Percentiles rank a stretch among this genome's conserved stretches.
Evolutionary conservation across 2,888 invertebrate genomes (phyloP).

Genomic region (Athripsodes cinereus): DNA sequence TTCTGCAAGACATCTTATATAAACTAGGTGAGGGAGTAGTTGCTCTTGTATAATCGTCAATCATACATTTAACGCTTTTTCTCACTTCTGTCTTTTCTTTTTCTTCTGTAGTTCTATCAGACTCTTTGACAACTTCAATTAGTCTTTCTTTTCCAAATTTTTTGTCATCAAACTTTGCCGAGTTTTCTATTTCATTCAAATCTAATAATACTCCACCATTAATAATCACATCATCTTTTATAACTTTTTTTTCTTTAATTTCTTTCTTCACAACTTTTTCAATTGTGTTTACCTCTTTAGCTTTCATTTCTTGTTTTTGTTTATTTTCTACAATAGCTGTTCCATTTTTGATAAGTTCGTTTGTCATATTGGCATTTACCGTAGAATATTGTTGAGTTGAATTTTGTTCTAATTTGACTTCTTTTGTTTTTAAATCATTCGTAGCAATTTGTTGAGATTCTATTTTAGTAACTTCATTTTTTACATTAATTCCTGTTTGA

Average conservation of each 20-base stretch:
- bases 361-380: too few relatives aligned
- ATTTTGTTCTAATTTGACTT: neutral
- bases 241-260: neutral
- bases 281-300: neutral
- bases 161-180: conserved; percentile 31
- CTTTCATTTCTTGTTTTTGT: too few relatives aligned
- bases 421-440: neutral
- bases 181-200: conserved; percentile 37
- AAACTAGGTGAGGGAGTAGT: conserved; percentile 14
- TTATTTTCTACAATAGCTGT: too few relatives aligned
- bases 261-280: neutral
- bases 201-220: conserved; percentile 30
- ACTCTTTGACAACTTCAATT: conserved; percentile 24
- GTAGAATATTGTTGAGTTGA: too few relatives aligned
- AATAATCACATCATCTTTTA: conserved; percentile 11
- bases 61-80: conserved; percentile 19
- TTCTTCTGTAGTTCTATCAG: conserved; percentile 39
- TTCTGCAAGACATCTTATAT: conserved; percentile 15
- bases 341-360: too few relatives aligned
- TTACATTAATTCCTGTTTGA: neutral
- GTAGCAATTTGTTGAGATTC: neutral
- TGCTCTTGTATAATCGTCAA: conserved; percentile 13
- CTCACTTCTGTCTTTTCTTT: conserved; percentile 28
- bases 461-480: neutral
- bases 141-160: neutral